Conservation (phyloP, 1,140 invertebrate genomes). For the Araneus ventricosus region DNA sequence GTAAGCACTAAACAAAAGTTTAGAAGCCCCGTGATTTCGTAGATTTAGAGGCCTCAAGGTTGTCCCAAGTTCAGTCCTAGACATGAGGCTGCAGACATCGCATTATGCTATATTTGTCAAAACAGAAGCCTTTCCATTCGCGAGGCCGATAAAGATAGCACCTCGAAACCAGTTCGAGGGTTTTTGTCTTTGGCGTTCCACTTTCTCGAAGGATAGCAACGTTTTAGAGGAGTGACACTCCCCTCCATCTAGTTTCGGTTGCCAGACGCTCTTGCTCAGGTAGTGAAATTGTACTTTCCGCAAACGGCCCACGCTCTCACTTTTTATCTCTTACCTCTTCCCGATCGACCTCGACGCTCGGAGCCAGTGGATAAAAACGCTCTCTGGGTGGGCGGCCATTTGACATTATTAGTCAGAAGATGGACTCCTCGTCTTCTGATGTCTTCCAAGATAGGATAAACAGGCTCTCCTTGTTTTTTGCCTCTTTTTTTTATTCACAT, state of each 20-base stretch:
- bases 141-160: neutral
- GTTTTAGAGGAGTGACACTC: neutral
- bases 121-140: neutral
- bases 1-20: too few species aligned
- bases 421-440: neutral
- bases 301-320: neutral
- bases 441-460: neutral
- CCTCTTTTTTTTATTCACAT: neutral
- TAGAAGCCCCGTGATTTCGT: too few species aligned
- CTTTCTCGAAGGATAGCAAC: conserved; percentile 29
- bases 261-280: neutral
- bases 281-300: neutral
- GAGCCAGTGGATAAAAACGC: neutral
- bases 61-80: too few species aligned
- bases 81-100: too few species aligned
- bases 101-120: neutral
- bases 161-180: neutral
- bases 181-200: conserved; percentile 22
- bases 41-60: too few species aligned
- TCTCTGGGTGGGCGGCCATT: neutral
- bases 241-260: neutral
- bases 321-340: neutral
- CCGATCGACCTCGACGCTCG: neutral
- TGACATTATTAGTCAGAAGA: neutral
- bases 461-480: neutral